phyloP scores from a whole-genome alignment of 2,113 vertebrate genomes.

The Alligator mississippiensis region DNA sequence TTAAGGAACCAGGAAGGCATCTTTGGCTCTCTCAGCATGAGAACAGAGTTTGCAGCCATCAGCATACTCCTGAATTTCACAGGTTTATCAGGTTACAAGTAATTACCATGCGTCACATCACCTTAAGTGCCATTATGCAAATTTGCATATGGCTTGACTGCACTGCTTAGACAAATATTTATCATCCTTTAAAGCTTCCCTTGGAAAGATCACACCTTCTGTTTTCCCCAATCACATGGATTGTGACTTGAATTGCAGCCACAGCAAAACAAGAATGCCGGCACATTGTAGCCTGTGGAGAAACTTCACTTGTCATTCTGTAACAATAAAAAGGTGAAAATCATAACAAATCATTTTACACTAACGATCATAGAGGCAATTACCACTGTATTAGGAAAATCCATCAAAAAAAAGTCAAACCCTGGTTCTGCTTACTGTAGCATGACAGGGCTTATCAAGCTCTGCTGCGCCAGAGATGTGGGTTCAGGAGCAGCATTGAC shows the following conservation, averaged over 20 bases:
- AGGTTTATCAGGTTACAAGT: conserved; percentile 58
- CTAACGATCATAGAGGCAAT: conserved; percentile 8
- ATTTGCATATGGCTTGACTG: conserved; percentile 73
- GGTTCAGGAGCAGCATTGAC: background rate
- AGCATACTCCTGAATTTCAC: conserved; percentile 32
- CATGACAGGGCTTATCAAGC: background rate
- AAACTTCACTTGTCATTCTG: conserved; percentile 29
- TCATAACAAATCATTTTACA: background rate
- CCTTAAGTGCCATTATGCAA: conserved; percentile 76
- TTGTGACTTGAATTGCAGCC: conserved; percentile 45
- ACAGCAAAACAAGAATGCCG: conserved; percentile 31
- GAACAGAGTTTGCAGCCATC: conserved; percentile 6
- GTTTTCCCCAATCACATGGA: conserved; percentile 29
- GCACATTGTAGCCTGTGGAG: background rate
- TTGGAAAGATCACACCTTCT: conserved; percentile 64
- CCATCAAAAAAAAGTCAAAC: background rate
- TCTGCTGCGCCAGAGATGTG: background rate
- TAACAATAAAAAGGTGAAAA: conserved; percentile 10
- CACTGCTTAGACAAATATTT: conserved; percentile 79
- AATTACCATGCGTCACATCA: conserved; percentile 66
- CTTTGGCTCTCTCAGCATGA: conserved; percentile 20
- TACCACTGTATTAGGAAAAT: background rate
- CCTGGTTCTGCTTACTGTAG: background rate
- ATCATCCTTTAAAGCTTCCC: conserved; percentile 71
- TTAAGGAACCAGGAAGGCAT: conserved; percentile 11